Percentiles rank a stretch among this genome's conserved stretches.
Evolutionary conservation across 2,888 invertebrate species (phyloP).

Genomic region (Lamellibrachia satsuma): DNA sequence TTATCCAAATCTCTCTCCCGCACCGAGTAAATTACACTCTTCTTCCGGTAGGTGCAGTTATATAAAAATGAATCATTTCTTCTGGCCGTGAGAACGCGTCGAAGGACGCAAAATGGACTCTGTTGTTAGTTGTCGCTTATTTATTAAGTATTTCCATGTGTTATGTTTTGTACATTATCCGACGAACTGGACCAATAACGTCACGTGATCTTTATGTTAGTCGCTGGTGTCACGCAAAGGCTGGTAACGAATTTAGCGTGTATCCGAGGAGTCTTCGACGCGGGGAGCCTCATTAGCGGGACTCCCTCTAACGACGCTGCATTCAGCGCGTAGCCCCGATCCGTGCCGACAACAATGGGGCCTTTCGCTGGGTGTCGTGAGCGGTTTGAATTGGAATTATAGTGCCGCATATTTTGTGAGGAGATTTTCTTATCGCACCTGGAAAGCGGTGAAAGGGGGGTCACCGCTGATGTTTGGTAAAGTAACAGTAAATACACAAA

Average conservation of each 20-base stretch:
- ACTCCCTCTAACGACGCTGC: neutral
- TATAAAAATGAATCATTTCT: neutral
- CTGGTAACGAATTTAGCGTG: neutral
- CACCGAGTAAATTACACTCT: neutral
- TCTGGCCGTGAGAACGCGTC: neutral
- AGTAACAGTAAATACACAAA: neutral
- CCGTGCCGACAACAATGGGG: neutral
- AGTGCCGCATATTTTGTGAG: neutral
- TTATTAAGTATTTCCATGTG: neutral
- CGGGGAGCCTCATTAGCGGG: neutral
- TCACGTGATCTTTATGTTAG: neutral
- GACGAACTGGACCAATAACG: neutral
- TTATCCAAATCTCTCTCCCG: neutral
- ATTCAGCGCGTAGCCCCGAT: neutral
- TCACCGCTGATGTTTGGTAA: neutral
- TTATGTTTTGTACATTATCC: constrained; percentile 9
- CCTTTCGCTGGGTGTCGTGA: neutral
- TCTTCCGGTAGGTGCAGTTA: neutral
- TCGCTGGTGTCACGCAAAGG: neutral
- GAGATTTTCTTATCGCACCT: neutral
- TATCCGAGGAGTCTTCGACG: neutral
- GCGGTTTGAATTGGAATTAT: constrained; percentile 13
- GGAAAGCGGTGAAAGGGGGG: neutral
- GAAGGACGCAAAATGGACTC: neutral
- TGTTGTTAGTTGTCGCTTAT: neutral